Percentiles rank a stretch among this genome's conserved stretches.
phyloP scores from a whole-genome alignment of 1,140 invertebrate species.

The Bombus ignitus region DNA sequence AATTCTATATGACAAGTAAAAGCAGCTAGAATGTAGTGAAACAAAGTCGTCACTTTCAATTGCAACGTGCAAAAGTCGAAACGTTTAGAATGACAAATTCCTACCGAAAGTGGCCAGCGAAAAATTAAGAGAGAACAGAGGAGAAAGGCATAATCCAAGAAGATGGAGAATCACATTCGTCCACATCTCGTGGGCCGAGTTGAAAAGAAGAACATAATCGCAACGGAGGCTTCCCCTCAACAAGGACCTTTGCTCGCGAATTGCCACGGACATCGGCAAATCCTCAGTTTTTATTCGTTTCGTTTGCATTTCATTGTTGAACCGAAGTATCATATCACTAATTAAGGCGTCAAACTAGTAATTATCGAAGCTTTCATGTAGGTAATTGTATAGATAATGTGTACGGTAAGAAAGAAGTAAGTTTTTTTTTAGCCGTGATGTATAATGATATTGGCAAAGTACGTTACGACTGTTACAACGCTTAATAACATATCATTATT shows the following conservation, averaged over 20 bases:
- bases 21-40: background rate
- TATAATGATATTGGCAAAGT: conserved; percentile 48
- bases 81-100: background rate
- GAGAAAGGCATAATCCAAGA: no score
- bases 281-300: conserved; percentile 71
- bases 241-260: conserved; percentile 69
- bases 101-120: background rate
- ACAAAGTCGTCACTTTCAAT: background rate
- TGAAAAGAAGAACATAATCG: background rate
- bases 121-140: background rate
- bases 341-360: conserved; percentile 72
- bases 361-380: conserved; percentile 74
- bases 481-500: conserved; percentile 30
- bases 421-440: background rate
- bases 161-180: background rate
- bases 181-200: background rate
- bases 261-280: conserved; percentile 50
- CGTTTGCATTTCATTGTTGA: conserved; percentile 76
- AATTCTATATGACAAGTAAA: no score
- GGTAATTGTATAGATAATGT: conserved; percentile 52
- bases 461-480: conserved; percentile 15
- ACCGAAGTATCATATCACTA: conserved; percentile 82
- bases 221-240: conserved; percentile 72
- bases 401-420: conserved; percentile 20
- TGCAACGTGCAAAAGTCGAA: background rate